Base-by-base conservation (phyloP, 2,888 invertebrate genomes). In the Orthosia gothica region DNA sequence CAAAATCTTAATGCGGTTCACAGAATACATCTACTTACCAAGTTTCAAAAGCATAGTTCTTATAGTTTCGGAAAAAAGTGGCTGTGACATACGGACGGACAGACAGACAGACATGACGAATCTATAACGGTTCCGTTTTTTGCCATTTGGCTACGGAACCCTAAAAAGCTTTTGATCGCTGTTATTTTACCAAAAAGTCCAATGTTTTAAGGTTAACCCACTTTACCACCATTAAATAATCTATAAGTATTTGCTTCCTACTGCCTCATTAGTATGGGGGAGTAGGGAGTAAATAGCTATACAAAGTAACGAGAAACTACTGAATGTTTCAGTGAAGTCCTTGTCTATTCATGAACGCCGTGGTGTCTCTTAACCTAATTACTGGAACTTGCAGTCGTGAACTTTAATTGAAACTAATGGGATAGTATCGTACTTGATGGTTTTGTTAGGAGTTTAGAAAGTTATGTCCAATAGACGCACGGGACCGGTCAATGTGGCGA, bases 351-450 rank as follows among this genome's bases (percentile, higher is more conserved):
- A 69, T 61, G 62, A 71, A 62, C 66, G 47, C 18, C 18, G 15
- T 47, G 52, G 50, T 57, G 66, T 65, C 70, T 82, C 70, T 70
- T 66, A 77, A 69, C 58, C 57, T 81, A 74, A 81, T 80, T 71
- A 58, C 54, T 65, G 54, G 18, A 68, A 74, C 68, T 69, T 73
- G 66, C 58, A 59, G 32, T 58, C 50, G 20, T 55, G 67, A 67
- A 71, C 55, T 79, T 76, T 66, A 69, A 73, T 77, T 79, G 47
- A 71, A 78, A 63, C 20, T 67, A 54, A 67, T 63, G 57, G 49
- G 49, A 12, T 67, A 77, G 57, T 63, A 32, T 54, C 50, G 55
- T 69, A 76, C n/a, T 26, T 55, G 52, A 58, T 68, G 52, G 58
- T 59, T 58, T 63, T 64, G 58, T 69, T 54, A 40, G 40, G 47